phyloP scores from a whole-genome alignment of 2,113 vertebrate genomes.

The Hystrix cristata region DNA sequence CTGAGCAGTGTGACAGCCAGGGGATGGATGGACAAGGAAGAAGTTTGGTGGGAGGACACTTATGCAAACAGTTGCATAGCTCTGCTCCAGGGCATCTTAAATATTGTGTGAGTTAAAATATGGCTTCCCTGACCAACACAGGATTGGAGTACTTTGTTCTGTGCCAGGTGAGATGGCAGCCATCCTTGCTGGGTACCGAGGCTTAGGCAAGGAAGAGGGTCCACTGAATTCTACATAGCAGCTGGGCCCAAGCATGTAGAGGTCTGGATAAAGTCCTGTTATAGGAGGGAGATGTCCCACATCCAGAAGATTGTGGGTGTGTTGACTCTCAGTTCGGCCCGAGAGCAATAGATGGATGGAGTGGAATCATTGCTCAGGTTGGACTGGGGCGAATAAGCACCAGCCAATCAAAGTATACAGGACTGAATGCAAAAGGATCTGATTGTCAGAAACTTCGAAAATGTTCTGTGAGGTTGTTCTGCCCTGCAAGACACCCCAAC shows the following conservation, averaged over 20 bases:
- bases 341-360: background rate
- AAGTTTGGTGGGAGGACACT: slow-evolving; percentile 70
- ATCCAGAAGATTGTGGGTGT: fast-evolving
- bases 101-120: slow-evolving; percentile 62
- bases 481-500: background rate
- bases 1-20: fast-evolving
- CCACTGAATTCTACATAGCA: background rate
- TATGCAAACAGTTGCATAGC: slow-evolving; percentile 66
- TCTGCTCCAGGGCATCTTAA: slow-evolving; percentile 48
- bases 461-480: background rate
- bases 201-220: background rate
- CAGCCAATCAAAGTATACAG: fast-evolving
- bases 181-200: background rate
- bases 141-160: background rate
- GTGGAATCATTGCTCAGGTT: background rate
- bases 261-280: too few relatives aligned
- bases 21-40: slow-evolving; percentile 71
- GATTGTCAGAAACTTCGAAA: background rate
- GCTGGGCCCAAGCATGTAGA: background rate
- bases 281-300: background rate
- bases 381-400: background rate
- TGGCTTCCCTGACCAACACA: background rate
- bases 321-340: background rate
- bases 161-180: background rate
- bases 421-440: background rate